phyloP scores from a whole-genome alignment of 2,113 vertebrate genomes.

The Callaeas wilsoni region DNA sequence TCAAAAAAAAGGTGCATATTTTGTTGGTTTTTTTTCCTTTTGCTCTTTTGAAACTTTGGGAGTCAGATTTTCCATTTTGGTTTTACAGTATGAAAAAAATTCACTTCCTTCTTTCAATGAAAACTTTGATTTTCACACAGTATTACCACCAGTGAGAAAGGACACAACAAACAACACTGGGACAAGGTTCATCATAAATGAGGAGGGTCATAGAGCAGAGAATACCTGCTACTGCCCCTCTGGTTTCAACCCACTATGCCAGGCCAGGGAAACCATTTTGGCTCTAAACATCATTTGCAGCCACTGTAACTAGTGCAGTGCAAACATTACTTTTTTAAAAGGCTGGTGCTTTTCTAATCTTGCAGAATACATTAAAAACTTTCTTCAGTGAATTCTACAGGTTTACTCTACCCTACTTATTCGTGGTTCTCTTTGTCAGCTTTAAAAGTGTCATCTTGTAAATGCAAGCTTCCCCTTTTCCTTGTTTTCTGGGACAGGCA shows the following conservation, averaged over 20 bases:
- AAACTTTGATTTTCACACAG: neutral
- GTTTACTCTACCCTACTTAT: neutral
- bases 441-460: neutral
- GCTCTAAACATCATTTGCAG: neutral
- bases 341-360: neutral
- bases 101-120: neutral
- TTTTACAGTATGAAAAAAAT: neutral
- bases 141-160: neutral
- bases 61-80: neutral
- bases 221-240: neutral
- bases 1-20: neutral
- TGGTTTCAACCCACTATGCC: neutral
- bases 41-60: neutral
- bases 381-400: neutral
- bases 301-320: neutral
- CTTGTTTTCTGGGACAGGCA: slow-evolving; percentile 14
- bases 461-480: neutral
- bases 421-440: neutral
- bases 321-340: neutral
- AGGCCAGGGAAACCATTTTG: neutral
- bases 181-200: neutral
- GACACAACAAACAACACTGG: neutral
- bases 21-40: neutral
- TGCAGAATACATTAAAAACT: neutral
- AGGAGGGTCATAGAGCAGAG: neutral